Evolutionary conservation across 2,888 invertebrate species (phyloP).

Genomic region (Priapulus caudatus): DNA sequence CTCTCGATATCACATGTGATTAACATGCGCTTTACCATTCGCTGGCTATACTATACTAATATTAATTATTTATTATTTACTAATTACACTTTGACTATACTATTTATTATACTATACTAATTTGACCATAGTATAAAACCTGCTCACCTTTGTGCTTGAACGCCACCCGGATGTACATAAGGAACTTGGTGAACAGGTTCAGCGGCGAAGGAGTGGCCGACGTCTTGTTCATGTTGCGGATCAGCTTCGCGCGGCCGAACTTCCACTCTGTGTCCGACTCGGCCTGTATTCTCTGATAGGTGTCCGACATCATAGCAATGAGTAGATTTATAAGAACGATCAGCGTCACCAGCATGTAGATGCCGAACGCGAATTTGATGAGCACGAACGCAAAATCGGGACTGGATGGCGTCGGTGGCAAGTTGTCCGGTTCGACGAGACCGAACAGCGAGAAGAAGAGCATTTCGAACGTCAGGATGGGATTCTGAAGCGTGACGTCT

Average conservation of each 20-base stretch:
- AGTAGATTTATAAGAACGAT: conserved; percentile 96
- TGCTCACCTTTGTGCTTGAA: conserved; percentile 1
- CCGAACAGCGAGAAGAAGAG: conserved; percentile 97
- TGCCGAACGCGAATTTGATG: conserved; percentile 62
- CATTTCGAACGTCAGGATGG: conserved; percentile 76
- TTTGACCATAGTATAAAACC: too few relatives aligned
- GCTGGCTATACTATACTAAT: too few relatives aligned
- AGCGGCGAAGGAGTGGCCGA: conserved; percentile 94
- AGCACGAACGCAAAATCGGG: conserved; percentile 36
- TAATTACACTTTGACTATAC: too few relatives aligned
- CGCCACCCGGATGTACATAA: conserved; percentile 28
- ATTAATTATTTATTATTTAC: too few relatives aligned
- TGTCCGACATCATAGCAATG: conserved; percentile 99
- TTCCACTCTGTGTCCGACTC: conserved; percentile 99
- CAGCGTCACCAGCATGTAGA: conserved; percentile 94
- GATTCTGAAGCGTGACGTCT: conserved; percentile 23
- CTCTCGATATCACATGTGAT: too few relatives aligned
- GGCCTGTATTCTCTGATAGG: conserved; percentile 96
- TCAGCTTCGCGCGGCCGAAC: conserved; percentile 93
- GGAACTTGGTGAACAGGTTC: conserved; percentile 71
- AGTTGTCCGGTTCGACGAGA: conserved; percentile 54
- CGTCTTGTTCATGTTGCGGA: conserved; percentile 93
- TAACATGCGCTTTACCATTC: too few relatives aligned
- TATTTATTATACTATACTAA: too few relatives aligned
- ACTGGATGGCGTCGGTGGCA: conserved; percentile 44